Evolutionary conservation across 1,140 invertebrate genomes (phyloP).

Genomic region (Epicauta chinensis): DNA sequence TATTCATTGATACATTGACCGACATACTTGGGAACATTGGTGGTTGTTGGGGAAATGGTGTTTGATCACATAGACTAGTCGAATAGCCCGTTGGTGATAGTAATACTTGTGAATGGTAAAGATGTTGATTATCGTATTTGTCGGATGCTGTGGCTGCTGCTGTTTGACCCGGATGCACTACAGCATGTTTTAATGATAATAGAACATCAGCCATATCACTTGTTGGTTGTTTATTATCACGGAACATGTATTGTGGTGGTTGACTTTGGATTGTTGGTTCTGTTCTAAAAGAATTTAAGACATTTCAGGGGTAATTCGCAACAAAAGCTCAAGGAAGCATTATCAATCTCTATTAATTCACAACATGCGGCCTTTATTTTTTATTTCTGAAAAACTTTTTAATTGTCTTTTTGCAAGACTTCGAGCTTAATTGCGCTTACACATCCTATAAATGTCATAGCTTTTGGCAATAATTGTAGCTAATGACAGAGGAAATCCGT

Average conservation of each 20-base stretch:
- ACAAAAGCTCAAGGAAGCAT: too few species aligned
- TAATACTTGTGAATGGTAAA: conserved; percentile 35
- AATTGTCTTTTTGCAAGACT: too few species aligned
- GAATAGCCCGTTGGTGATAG: conserved; percentile 34
- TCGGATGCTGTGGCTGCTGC: conserved; percentile 15
- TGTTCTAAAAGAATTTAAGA: conserved; percentile 27
- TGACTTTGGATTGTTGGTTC: conserved; percentile 28
- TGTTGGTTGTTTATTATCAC: conserved; percentile 33
- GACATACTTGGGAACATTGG: conserved; percentile 82
- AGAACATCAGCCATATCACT: conserved; percentile 74
- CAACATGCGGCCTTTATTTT: too few species aligned
- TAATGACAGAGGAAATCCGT: too few species aligned
- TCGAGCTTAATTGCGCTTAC: too few species aligned
- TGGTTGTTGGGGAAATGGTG: conserved; percentile 39
- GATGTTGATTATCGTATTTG: conserved; percentile 32
- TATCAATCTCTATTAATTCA: too few species aligned
- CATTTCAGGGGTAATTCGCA: too few species aligned
- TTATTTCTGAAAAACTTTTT: too few species aligned
- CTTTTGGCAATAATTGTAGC: too few species aligned
- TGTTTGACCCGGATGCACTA: conserved; percentile 65
- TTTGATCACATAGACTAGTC: conserved; percentile 31
- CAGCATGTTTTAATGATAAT: conserved; percentile 78
- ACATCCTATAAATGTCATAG: too few species aligned
- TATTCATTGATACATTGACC: conserved; percentile 95
- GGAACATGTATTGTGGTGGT: conserved; percentile 24